phyloP scores from a whole-genome alignment of 2,888 invertebrate species.

The Tromatobia lineatoria region DNA sequence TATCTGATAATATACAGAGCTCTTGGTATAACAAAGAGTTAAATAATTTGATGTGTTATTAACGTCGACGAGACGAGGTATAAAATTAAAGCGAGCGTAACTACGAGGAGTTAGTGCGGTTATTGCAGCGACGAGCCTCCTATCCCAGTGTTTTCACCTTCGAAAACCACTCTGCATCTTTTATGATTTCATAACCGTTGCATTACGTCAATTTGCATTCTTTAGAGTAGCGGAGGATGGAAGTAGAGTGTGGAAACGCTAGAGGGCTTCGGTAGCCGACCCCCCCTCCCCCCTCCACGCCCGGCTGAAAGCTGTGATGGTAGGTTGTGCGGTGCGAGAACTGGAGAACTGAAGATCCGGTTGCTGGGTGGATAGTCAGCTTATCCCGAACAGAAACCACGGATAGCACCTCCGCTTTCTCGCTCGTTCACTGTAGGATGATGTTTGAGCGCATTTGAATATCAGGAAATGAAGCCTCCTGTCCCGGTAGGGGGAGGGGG shows the following conservation, averaged over 20 bases:
- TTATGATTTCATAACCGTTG: slow-evolving; percentile 74
- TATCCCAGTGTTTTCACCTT: slow-evolving; percentile 4
- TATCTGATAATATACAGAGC: no score
- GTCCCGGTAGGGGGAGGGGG: slow-evolving; percentile 73
- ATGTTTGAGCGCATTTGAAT: slow-evolving; percentile 85
- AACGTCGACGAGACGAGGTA: neutral
- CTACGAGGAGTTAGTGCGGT: slow-evolving; percentile 5
- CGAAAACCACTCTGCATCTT: slow-evolving; percentile 67
- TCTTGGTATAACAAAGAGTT: neutral
- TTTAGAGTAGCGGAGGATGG: slow-evolving; percentile 51
- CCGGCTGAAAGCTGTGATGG: slow-evolving; percentile 38
- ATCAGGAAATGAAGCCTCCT: slow-evolving; percentile 84
- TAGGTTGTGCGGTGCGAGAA: slow-evolving; percentile 45
- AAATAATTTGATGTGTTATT: slow-evolving; percentile 7
- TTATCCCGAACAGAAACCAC: slow-evolving; percentile 75
- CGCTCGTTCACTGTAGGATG: slow-evolving; percentile 73
- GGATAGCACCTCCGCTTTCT: slow-evolving; percentile 69
- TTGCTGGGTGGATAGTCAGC: slow-evolving; percentile 56
- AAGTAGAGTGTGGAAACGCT: slow-evolving; percentile 32
- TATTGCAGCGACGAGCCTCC: slow-evolving; percentile 13
- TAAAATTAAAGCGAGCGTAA: neutral
- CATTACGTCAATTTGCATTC: slow-evolving; percentile 78
- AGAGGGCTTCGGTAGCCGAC: slow-evolving; percentile 14
- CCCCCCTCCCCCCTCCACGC: no score
- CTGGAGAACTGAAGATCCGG: slow-evolving; percentile 50